Conservation (phyloP, 23 tunicate genomes). For the Corella eumyota region DNA sequence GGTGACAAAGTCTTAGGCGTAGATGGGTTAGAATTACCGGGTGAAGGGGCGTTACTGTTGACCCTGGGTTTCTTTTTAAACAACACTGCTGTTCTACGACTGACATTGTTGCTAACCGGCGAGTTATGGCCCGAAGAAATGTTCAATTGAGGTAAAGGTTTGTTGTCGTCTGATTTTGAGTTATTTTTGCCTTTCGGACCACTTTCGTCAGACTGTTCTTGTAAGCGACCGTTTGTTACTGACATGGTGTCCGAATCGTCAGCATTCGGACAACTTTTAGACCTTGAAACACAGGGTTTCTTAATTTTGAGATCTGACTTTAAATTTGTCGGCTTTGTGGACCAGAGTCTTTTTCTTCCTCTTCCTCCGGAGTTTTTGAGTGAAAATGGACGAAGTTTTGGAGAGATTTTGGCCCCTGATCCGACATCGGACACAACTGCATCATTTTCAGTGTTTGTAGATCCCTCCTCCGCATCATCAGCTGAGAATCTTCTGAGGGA, state of each 20-base stretch:
- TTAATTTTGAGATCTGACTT: conserved; percentile 16
- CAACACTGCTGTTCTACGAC: conserved; percentile 63
- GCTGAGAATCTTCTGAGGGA: conserved; percentile 7
- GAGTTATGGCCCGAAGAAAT: background rate
- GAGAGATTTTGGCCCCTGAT: background rate
- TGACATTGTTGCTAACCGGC: conserved; percentile 29
- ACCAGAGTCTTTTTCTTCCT: conserved; percentile 34
- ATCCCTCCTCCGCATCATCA: conserved; percentile 8
- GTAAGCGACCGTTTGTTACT: too few relatives aligned
- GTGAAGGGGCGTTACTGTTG: too few relatives aligned
- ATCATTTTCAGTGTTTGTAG: background rate
- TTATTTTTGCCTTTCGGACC: too few relatives aligned
- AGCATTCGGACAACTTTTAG: conserved; percentile 30
- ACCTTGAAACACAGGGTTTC: conserved; percentile 17
- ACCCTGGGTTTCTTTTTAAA: conserved; percentile 61
- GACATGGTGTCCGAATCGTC: too few relatives aligned
- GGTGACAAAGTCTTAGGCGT: too few relatives aligned
- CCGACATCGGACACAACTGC: conserved; percentile 2
- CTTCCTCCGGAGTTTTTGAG: background rate
- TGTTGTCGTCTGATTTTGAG: too few relatives aligned
- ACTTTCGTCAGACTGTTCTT: too few relatives aligned
- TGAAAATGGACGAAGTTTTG: background rate
- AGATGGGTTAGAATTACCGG: too few relatives aligned
- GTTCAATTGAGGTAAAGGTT: conserved; percentile 1
- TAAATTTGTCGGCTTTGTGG: conserved; percentile 14